phyloP scores from a whole-genome alignment of 2,888 invertebrate genomes.

The Coleophora deauratella region DNA sequence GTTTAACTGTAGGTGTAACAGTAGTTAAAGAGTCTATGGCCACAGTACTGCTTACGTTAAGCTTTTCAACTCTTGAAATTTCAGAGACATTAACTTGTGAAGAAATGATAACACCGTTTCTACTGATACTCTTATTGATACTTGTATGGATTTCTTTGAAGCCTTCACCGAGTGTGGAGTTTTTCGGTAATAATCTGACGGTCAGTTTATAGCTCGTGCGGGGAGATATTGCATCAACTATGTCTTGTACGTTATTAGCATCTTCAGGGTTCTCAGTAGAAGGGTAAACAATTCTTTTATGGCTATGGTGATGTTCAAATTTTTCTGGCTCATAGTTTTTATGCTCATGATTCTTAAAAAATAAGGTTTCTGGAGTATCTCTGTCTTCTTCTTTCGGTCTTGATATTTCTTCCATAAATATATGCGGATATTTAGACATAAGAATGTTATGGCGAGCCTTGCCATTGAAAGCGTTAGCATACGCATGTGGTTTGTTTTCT shows the following conservation, averaged over 20 bases:
- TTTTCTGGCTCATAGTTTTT: too few relatives aligned
- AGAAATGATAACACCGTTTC: conserved; percentile 44
- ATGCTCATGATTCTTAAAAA: too few relatives aligned
- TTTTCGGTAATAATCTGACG: conserved; percentile 54
- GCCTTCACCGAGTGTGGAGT: conserved; percentile 27
- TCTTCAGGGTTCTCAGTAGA: neutral
- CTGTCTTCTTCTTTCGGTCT: conserved; percentile 30
- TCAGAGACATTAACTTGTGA: conserved; percentile 54
- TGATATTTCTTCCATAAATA: conserved; percentile 42
- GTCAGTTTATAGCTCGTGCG: conserved; percentile 43
- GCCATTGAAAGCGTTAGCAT: conserved; percentile 24
- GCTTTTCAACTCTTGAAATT: conserved; percentile 46
- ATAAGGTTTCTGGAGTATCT: too few relatives aligned
- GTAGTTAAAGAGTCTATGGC: neutral
- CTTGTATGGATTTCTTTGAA: conserved; percentile 58
- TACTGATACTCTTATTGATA: conserved; percentile 55
- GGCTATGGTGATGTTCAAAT: neutral
- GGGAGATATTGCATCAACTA: conserved; percentile 25
- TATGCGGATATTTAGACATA: conserved; percentile 57
- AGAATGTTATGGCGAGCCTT: conserved; percentile 34
- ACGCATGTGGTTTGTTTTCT: conserved; percentile 12
- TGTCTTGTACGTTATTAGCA: conserved; percentile 25
- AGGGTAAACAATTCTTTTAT: neutral
- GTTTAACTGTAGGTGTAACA: conserved; percentile 13
- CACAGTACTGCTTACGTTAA: neutral